Conservation (phyloP, 2,797 vertebrate species). For the Buceros bicornis region DNA sequence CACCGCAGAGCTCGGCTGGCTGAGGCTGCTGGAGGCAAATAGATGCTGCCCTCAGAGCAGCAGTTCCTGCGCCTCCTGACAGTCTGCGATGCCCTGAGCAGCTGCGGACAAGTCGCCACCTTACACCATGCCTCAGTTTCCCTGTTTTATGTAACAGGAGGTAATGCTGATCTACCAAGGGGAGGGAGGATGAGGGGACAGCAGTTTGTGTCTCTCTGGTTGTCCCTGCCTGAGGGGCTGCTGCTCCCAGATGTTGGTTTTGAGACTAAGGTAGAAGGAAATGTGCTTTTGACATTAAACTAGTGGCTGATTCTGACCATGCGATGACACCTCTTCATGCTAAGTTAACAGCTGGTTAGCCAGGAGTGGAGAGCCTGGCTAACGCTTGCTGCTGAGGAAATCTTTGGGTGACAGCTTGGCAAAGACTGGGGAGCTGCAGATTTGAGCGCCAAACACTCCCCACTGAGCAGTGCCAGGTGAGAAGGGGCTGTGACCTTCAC, state of each 20-base stretch:
- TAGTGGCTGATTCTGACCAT: neutral
- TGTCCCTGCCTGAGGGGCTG: neutral
- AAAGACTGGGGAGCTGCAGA: neutral
- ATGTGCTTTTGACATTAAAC: neutral
- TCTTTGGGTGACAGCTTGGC: neutral
- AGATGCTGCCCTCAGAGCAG: neutral
- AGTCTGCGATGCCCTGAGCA: neutral
- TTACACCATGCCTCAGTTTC: neutral
- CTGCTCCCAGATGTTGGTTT: neutral
- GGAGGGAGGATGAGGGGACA: neutral
- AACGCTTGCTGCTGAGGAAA: neutral
- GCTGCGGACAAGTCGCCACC: neutral
- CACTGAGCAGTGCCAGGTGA: neutral
- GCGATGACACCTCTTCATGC: neutral
- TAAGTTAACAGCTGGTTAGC: neutral
- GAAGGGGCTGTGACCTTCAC: neutral
- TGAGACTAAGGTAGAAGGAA: neutral
- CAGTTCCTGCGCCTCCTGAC: neutral
- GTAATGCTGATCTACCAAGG: neutral
- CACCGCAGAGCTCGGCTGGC: neutral
- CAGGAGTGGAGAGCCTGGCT: neutral
- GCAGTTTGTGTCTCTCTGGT: neutral
- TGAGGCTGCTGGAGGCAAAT: neutral
- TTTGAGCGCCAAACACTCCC: neutral
- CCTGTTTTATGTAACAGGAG: neutral